phyloP scores from a whole-genome alignment of 2,888 invertebrate genomes.

The Hetaerina titia region DNA sequence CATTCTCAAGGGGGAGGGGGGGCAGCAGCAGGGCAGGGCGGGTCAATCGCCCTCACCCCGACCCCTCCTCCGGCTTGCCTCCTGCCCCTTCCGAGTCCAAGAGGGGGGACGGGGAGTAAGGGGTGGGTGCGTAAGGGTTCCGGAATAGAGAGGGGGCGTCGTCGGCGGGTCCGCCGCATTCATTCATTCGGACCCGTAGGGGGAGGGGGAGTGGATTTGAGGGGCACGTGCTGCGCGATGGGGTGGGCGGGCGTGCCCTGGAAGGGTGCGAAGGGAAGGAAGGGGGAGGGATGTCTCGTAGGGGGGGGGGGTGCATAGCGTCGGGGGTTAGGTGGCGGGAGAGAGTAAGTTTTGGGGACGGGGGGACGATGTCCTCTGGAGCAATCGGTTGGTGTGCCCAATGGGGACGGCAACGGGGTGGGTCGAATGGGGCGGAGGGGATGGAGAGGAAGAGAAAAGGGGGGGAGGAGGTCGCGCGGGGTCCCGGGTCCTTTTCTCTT shows the following conservation, averaged over 20 bases:
- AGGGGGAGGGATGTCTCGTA: too few relatives aligned
- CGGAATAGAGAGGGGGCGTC: not conserved
- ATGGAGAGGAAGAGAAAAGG: not conserved
- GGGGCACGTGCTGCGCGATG: not conserved
- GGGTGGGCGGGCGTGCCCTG: not conserved
- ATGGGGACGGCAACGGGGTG: not conserved
- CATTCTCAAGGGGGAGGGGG: not conserved
- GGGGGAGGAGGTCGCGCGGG: not conserved
- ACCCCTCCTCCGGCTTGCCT: not conserved
- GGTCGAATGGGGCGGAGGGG: not conserved
- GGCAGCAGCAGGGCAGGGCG: not conserved
- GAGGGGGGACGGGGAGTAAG: not conserved
- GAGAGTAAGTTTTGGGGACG: not conserved
- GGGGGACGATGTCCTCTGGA: not conserved
- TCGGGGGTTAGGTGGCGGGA: too few relatives aligned
- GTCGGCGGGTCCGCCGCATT: not conserved
- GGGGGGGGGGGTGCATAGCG: too few relatives aligned
- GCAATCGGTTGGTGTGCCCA: not conserved
- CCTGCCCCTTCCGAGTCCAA: not conserved
- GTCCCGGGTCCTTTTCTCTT: not conserved
- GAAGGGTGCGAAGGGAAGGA: not conserved
- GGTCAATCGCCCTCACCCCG: not conserved
- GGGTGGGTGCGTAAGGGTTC: too few relatives aligned
- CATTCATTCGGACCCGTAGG: not conserved
- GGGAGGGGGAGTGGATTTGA: not conserved